These are phyloP conservation scores for Rhincodon typus DNA, from an alignment of 2,797 vertebrate species.

Conservation along the genomic window DNA sequence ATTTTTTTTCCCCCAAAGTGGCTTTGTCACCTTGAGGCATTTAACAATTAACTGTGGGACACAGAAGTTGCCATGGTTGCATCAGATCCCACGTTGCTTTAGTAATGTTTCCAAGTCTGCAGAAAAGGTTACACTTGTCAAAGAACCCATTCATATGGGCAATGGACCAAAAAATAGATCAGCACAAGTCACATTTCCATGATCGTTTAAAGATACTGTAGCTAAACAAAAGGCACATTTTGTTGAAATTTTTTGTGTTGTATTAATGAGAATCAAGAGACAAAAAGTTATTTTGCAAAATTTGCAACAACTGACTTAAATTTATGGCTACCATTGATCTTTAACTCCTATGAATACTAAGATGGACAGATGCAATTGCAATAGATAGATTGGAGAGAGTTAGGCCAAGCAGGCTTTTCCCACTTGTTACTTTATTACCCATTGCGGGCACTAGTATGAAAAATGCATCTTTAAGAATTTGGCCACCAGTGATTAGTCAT, in stretches of 20 bases:
- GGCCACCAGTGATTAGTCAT: too few species aligned
- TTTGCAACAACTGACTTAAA: background rate
- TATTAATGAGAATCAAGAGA: background rate
- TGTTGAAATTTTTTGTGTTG: too few species aligned
- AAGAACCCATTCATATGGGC: background rate
- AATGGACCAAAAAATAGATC: background rate
- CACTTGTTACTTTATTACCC: too few species aligned
- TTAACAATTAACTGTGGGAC: background rate
- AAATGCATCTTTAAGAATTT: too few species aligned
- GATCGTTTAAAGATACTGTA: background rate
- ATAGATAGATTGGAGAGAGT: too few species aligned
- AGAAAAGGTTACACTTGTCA: constrained; percentile 37
- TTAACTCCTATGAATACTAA: too few species aligned
- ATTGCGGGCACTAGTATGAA: too few species aligned
- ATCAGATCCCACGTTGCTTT: constrained; percentile 49
- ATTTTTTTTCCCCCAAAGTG: background rate
- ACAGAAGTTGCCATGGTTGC: constrained; percentile 60
- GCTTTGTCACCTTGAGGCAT: background rate
- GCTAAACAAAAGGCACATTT: background rate
- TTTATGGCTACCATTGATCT: background rate
- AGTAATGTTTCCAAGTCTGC: constrained; percentile 61
- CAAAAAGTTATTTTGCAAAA: background rate
- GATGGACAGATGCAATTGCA: too few species aligned
- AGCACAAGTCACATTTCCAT: background rate
- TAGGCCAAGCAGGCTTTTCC: too few species aligned